Conservation (phyloP, 1,140 invertebrate genomes). For the Hyles vespertilio region DNA sequence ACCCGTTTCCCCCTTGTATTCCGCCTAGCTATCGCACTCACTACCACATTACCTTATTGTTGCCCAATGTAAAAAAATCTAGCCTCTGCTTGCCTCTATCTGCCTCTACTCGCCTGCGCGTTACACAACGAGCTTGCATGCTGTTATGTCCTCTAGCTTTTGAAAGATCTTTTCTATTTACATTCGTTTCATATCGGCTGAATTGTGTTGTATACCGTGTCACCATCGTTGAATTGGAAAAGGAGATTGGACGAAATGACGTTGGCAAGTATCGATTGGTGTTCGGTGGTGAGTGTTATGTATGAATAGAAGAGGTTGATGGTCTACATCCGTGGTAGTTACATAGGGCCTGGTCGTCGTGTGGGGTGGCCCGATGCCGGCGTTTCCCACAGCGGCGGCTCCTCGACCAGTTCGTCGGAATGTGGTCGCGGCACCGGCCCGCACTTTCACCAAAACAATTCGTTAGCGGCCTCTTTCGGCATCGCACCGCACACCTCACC, state of each 20-base stretch:
- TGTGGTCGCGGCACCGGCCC: conserved; percentile 71
- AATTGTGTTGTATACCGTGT: too few relatives aligned
- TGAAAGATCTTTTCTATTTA: too few relatives aligned
- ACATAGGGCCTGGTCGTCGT: conserved; percentile 38
- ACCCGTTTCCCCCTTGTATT: conserved; percentile 30
- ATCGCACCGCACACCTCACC: conserved; percentile 43
- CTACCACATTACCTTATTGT: conserved; percentile 23
- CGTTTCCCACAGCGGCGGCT: conserved; percentile 68
- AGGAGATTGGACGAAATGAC: not conserved
- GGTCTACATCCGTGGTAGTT: conserved; percentile 24
- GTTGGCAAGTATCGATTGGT: not conserved
- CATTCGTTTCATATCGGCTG: too few relatives aligned
- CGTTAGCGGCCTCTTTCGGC: conserved; percentile 70
- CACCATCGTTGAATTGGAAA: too few relatives aligned
- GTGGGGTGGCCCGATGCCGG: conserved; percentile 54
- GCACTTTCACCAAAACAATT: conserved; percentile 75
- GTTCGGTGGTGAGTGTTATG: not conserved
- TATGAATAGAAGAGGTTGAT: not conserved
- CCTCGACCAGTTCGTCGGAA: conserved; percentile 72
- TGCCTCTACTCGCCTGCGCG: not conserved
- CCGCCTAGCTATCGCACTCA: conserved; percentile 22
- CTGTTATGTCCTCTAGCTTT: conserved; percentile 4
- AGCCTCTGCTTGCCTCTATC: not conserved
- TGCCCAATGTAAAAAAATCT: conserved; percentile 17
- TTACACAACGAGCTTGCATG: not conserved